Evolutionary conservation across 1,140 invertebrate species (phyloP).

Genomic region (Lanistes nyassanus): DNA sequence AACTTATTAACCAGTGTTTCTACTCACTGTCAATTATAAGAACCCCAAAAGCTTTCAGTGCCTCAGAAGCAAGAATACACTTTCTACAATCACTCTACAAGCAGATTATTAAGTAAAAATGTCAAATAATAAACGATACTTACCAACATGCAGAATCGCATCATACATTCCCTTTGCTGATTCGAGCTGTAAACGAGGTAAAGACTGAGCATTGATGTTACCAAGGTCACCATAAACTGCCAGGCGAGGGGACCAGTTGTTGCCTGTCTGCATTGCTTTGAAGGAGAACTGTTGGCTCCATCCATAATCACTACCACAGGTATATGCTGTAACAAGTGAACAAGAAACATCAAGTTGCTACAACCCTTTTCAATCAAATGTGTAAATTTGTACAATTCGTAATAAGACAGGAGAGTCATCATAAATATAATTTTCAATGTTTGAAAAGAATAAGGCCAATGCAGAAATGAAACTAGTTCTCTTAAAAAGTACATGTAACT

Average conservation of each 20-base stretch:
- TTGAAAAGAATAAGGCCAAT: neutral
- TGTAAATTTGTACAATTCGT: neutral
- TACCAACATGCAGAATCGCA: conserved; percentile 86
- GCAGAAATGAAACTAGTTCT: neutral
- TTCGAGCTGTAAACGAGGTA: conserved; percentile 69
- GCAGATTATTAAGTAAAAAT: too few species aligned
- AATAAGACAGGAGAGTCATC: neutral
- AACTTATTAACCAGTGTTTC: too few species aligned
- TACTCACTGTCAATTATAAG: neutral
- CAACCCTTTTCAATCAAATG: neutral
- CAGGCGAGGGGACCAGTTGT: conserved; percentile 79
- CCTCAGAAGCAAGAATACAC: too few species aligned
- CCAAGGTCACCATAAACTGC: conserved; percentile 93
- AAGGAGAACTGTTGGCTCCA: conserved; percentile 39
- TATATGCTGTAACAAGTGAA: conserved; percentile 23
- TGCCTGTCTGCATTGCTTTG: conserved; percentile 36
- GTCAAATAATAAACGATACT: too few species aligned
- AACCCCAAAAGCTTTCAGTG: neutral
- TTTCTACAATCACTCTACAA: too few species aligned
- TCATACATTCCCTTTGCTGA: conserved; percentile 76
- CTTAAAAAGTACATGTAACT: too few species aligned
- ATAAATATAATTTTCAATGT: neutral
- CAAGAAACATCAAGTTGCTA: neutral
- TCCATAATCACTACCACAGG: conserved; percentile 32
- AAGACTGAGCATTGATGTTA: conserved; percentile 83